phyloP scores from a whole-genome alignment of 23 tunicate genomes.

The Halocynthia roretzi region DNA sequence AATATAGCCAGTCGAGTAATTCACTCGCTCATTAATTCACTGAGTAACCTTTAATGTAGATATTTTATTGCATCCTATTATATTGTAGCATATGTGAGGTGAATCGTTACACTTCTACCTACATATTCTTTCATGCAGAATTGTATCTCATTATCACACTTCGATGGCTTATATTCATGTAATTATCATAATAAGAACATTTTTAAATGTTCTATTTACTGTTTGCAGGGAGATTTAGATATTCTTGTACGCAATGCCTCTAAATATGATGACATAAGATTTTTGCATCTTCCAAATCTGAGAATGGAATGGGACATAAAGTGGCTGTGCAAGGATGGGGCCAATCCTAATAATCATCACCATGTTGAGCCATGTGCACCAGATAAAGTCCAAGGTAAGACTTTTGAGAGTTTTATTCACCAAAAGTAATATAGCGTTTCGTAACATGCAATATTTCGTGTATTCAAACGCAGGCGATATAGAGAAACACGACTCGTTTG shows the following conservation, averaged over 20 bases:
- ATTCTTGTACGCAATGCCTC: constrained; percentile 91
- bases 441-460: not conserved
- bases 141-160: too few relatives aligned
- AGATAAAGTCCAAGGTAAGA: constrained; percentile 61
- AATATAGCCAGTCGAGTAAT: too few relatives aligned
- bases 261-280: constrained; percentile 89
- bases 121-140: too few relatives aligned
- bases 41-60: too few relatives aligned
- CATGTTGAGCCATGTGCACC: constrained; percentile 59
- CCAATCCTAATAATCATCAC: constrained; percentile 78
- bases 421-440: not conserved
- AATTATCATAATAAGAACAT: too few relatives aligned
- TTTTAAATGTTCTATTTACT: not conserved
- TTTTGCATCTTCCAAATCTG: constrained; percentile 69
- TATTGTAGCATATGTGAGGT: too few relatives aligned
- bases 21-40: too few relatives aligned
- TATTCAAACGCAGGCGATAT: constrained; percentile 24
- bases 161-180: too few relatives aligned
- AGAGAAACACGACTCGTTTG: constrained; percentile 49
- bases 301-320: constrained; percentile 58
- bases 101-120: too few relatives aligned
- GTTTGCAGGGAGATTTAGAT: constrained; percentile 79
- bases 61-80: too few relatives aligned
- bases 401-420: not conserved
- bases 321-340: constrained; percentile 66